These are phyloP conservation scores for Zonitis immaculata DNA, from an alignment of 2,888 invertebrate genomes.

Conservation along the genomic window DNA sequence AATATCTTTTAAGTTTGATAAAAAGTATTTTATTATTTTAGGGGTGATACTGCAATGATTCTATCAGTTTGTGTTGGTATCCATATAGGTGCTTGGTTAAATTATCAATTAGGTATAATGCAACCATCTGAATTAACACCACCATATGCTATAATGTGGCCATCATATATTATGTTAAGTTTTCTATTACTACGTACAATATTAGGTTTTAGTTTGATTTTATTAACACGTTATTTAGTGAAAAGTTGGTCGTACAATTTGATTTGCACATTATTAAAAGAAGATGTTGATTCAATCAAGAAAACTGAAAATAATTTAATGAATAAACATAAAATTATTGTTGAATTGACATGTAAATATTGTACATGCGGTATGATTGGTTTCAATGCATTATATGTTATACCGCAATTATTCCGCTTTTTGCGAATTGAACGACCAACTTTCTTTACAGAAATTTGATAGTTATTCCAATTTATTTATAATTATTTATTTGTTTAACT, in stretches of 20 bases:
- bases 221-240: conserved; percentile 62
- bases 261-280: conserved; percentile 64
- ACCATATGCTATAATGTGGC: conserved; percentile 76
- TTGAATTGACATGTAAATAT: conserved; percentile 81
- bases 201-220: conserved; percentile 70
- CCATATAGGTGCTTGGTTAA: conserved; percentile 76
- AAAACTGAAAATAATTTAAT: conserved; percentile 61
- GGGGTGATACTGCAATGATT: conserved; percentile 87
- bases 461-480: conserved; percentile 8
- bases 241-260: conserved; percentile 67
- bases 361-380: conserved; percentile 76
- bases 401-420: conserved; percentile 72
- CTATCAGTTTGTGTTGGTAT: conserved; percentile 78
- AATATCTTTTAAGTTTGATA: background rate
- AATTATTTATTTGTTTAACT: conserved; percentile 3
- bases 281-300: conserved; percentile 62
- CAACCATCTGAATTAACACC: conserved; percentile 53
- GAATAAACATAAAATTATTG: conserved; percentile 67
- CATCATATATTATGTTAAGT: conserved; percentile 67
- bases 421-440: conserved; percentile 75
- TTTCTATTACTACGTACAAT: conserved; percentile 63
- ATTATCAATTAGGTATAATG: conserved; percentile 74
- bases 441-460: conserved; percentile 79
- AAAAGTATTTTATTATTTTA: conserved; percentile 48
- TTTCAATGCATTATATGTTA: conserved; percentile 68